These are phyloP conservation scores for Tauraco erythrolophus DNA, from an alignment of 2,113 vertebrate genomes.

Conservation along the genomic window DNA sequence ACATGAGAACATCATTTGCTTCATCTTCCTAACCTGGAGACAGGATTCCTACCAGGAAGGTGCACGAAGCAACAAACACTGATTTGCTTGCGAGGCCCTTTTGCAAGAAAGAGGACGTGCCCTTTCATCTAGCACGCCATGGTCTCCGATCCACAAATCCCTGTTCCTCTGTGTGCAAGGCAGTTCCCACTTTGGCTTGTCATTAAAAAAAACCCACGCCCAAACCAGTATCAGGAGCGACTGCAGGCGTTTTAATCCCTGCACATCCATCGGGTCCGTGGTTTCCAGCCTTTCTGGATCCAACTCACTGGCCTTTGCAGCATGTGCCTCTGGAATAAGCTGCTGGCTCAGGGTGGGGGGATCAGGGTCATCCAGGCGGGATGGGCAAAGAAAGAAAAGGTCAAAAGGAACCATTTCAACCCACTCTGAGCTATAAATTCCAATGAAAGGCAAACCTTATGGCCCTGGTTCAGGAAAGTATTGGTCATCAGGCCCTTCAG, in stretches of 20 bases:
- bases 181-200: background rate
- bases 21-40: background rate
- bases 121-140: background rate
- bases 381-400: background rate
- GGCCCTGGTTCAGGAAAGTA: background rate
- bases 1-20: background rate
- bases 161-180: background rate
- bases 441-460: background rate
- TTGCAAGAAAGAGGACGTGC: background rate
- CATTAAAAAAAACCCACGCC: background rate
- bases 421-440: background rate
- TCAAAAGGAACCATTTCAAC: background rate
- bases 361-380: background rate
- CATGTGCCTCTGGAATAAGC: background rate
- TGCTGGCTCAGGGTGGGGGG: background rate
- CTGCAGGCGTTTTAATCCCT: background rate
- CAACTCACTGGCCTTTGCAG: rapidly evolving
- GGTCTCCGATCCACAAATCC: background rate
- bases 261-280: rapidly evolving
- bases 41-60: background rate
- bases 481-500: background rate
- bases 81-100: background rate
- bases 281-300: background rate
- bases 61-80: background rate
- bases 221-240: rapidly evolving